phyloP scores from a whole-genome alignment of 2,113 vertebrate species.

The Hyaena hyaena region DNA sequence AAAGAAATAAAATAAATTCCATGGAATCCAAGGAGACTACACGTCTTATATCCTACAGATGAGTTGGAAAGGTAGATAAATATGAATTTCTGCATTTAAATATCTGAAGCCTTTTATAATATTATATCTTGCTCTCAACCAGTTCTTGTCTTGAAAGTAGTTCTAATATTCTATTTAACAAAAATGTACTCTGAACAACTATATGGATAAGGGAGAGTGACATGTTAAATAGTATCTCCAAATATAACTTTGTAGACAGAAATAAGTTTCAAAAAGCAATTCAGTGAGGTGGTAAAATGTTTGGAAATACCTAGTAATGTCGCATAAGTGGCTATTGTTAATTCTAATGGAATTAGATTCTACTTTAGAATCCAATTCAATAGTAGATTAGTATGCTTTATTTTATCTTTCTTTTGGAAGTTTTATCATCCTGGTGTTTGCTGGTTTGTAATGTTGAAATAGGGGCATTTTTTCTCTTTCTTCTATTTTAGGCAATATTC shows the following conservation, averaged over 20 bases:
- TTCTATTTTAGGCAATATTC: not conserved
- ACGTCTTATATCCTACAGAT: not conserved
- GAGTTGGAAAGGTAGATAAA: constrained; percentile 34
- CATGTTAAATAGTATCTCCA: not conserved
- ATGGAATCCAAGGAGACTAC: not conserved
- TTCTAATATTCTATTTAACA: constrained; percentile 44
- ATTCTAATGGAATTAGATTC: not conserved
- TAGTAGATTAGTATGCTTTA: not conserved
- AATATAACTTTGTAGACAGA: not conserved
- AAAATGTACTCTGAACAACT: not conserved
- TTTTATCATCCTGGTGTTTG: not conserved
- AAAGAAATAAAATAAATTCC: constrained; percentile 40
- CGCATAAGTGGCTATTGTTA: not conserved
- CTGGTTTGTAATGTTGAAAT: not conserved
- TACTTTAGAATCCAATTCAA: not conserved
- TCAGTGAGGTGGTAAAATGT: not conserved
- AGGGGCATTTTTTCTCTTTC: not conserved
- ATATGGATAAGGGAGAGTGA: not conserved
- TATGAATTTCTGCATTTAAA: constrained; percentile 40
- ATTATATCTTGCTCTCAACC: constrained; percentile 25
- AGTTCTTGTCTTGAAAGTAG: constrained; percentile 31
- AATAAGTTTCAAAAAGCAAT: not conserved
- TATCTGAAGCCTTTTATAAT: not conserved
- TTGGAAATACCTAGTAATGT: not conserved
- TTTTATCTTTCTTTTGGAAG: no score